Base-by-base conservation (phyloP, 1,140 invertebrate genomes). In the Aethina tumida region DNA sequence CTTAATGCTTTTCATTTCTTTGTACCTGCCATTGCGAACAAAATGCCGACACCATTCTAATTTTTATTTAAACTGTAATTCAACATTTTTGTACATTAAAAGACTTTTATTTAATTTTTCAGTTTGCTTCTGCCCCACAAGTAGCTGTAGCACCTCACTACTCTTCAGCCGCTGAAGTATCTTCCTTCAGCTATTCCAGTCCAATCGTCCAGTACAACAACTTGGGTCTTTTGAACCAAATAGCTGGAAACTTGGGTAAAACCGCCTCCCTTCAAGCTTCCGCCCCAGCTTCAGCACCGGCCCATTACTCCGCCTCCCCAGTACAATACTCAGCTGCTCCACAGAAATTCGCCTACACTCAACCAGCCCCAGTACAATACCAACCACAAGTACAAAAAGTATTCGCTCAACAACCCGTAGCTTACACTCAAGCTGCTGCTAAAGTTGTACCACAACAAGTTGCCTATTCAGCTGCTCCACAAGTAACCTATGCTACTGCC, bases 121-220 rank as follows among this genome's bases (percentile, higher is more conserved):
- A n/a, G n/a, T n/a, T n/a, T n/a, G n/a, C n/a, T n/a, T n/a, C n/a
- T n/a, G n/a, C n/a, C n/a, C n/a, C n/a, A n/a, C n/a, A n/a, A n/a
- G n/a, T n/a, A n/a, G n/a, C 30, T 16, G 24, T 31, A 24, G 36
- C 30, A 14, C 29, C 15, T 7, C 45, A 41, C 13, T 60, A 55
- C 28, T 60, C 58, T 0, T 37, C 47, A 28, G 58, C 58, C 12
- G 41, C 45, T 25, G 51, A 56, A 9, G 58, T 60, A 3, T 60
- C 58, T 0, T 41, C 42, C 13, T 58, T 60, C 43, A 50, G 47
- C 25, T 60, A 55, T 33, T 49, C 47, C 10, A 60, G 56, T 39
- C 58, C 58, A 4, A 32, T 57, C 4, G 58, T 58, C 6, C 27
- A 44, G 12, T 60, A 60, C 46, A 56, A 46, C 13, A 58, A 53